phyloP scores from a whole-genome alignment of 2,888 invertebrate genomes.

The Amblyteles armatorius region DNA sequence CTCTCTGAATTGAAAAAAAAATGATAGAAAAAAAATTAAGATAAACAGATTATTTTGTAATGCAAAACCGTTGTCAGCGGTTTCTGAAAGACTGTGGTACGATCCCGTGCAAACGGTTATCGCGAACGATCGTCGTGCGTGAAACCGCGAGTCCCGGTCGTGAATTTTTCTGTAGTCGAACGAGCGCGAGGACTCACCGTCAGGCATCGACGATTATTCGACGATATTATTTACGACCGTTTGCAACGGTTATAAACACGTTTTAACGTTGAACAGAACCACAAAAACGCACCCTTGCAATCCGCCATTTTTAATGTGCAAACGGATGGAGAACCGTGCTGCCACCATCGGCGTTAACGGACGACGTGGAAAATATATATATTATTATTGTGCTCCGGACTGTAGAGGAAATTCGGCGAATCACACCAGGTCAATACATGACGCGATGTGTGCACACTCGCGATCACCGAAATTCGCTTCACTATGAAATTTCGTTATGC shows the following conservation, averaged over 20 bases:
- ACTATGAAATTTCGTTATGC: background rate
- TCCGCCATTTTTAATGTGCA: conserved; percentile 79
- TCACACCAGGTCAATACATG: conserved; percentile 41
- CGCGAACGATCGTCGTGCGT: conserved; percentile 47
- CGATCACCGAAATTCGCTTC: background rate
- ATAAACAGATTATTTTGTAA: conserved; percentile 8
- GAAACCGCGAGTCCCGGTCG: background rate
- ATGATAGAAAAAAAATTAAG: conserved; percentile 41
- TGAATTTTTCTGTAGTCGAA: conserved; percentile 24
- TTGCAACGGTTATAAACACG: conserved; percentile 65
- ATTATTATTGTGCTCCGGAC: background rate
- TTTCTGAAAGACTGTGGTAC: conserved; percentile 46
- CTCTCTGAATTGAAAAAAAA: conserved; percentile 73
- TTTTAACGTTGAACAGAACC: conserved; percentile 70
- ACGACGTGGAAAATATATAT: conserved; percentile 4
- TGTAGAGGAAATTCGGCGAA: conserved; percentile 19
- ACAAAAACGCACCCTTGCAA: conserved; percentile 81
- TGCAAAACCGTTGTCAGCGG: conserved; percentile 62
- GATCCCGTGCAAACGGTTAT: conserved; percentile 43
- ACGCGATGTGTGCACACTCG: background rate
- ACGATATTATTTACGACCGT: conserved; percentile 45
- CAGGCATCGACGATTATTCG: conserved; percentile 35
- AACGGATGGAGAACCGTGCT: conserved; percentile 66
- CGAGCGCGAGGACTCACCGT: background rate
- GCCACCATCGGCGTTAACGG: conserved; percentile 51